These are phyloP conservation scores for Urophycis tenuis DNA, from an alignment of 2,797 vertebrate species.

Conservation along the genomic window DNA sequence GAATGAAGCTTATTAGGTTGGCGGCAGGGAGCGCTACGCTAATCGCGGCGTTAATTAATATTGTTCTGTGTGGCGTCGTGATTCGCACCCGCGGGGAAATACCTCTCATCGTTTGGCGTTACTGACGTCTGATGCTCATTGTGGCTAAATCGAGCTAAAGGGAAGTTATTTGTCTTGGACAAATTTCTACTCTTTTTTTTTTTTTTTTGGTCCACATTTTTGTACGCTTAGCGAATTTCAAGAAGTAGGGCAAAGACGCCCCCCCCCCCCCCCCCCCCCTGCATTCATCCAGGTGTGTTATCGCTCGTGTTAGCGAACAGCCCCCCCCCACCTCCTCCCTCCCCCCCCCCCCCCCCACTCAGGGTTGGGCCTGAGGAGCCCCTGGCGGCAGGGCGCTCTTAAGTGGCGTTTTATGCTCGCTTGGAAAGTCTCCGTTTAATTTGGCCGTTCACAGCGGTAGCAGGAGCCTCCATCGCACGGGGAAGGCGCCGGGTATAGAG, in stretches of 20 bases:
- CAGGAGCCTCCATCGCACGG: conserved; percentile 52
- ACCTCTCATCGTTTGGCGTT: neutral
- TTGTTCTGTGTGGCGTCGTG: neutral
- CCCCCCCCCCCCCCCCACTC: neutral
- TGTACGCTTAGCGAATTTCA: neutral
- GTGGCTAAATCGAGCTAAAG: neutral
- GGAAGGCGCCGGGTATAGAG: conserved; percentile 37
- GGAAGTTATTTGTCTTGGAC: neutral
- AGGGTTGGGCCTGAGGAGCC: neutral
- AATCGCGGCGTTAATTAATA: neutral
- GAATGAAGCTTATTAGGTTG: neutral
- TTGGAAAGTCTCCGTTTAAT: conserved; percentile 26
- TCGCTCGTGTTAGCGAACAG: neutral
- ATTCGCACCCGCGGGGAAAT: neutral
- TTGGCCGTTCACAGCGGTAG: conserved; percentile 18
- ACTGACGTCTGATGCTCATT: neutral
- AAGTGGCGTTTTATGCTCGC: neutral
- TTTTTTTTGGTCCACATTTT: neutral
- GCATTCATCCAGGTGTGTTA: neutral
- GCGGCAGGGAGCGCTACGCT: neutral
- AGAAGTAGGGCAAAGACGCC: neutral
- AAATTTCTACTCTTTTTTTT: too few relatives aligned
- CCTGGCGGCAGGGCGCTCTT: neutral
- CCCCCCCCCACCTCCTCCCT: neutral
- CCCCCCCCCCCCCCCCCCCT: neutral